Percentiles rank a stretch among this genome's conserved stretches.
These are phyloP conservation scores for Drosophila malerkotliana DNA, from an alignment of 1,140 invertebrate genomes.

Conservation along the genomic window DNA sequence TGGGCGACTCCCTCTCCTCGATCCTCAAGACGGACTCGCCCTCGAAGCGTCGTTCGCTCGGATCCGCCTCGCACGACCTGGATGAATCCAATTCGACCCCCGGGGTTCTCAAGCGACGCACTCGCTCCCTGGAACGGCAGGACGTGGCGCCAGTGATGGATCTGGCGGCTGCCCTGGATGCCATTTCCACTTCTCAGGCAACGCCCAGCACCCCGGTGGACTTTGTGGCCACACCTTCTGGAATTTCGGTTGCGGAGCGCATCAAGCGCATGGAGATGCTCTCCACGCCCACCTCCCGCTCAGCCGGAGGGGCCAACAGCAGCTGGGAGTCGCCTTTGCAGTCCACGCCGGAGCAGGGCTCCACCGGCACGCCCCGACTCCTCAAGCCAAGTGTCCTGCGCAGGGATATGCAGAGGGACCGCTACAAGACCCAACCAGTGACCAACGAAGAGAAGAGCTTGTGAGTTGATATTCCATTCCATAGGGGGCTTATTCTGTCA, in stretches of 20 bases:
- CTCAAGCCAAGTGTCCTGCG: slow-evolving; percentile 83
- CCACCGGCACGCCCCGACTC: slow-evolving; percentile 71
- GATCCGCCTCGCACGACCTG: slow-evolving; percentile 10
- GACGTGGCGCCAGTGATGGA: slow-evolving; percentile 63
- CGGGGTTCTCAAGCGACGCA: slow-evolving; percentile 70
- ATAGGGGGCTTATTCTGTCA: too few species aligned
- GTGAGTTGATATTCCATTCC: slow-evolving; percentile 49
- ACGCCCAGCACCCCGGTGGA: slow-evolving; percentile 50
- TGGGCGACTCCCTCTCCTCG: slow-evolving; percentile 49
- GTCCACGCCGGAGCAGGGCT: slow-evolving; percentile 10
- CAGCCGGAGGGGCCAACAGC: slow-evolving; percentile 35
- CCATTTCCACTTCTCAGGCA: slow-evolving; percentile 61
- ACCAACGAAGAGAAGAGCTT: slow-evolving; percentile 86
- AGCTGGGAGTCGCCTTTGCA: slow-evolving; percentile 76
- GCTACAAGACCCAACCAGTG: slow-evolving; percentile 88
- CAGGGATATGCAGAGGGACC: slow-evolving; percentile 85
- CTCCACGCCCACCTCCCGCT: slow-evolving; percentile 36
- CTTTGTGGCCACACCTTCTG: slow-evolving; percentile 47
- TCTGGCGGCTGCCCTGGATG: slow-evolving; percentile 69
- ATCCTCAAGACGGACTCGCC: slow-evolving; percentile 79
- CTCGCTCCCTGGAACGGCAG: slow-evolving; percentile 77
- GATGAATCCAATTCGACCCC: slow-evolving; percentile 12
- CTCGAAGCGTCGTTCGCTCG: slow-evolving; percentile 73
- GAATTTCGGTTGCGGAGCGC: slow-evolving; percentile 81
- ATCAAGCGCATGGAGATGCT: slow-evolving; percentile 82